A percentile compares a stretch with the other conserved stretches of the same genome.
Evolutionary conservation across 2,888 invertebrate genomes (phyloP).

Genomic region (Nephrotoma appendiculata): DNA sequence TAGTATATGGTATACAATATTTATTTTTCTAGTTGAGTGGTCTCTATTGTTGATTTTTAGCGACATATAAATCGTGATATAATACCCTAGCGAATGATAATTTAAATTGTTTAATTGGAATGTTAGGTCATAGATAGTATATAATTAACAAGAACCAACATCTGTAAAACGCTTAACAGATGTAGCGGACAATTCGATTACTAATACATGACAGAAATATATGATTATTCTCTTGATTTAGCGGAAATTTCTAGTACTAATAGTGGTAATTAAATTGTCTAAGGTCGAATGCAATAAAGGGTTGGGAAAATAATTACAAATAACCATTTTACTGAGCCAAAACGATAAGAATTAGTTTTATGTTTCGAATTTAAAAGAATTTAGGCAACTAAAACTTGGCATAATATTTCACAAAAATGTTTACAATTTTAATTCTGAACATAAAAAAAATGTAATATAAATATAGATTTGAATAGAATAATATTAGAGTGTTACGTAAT

Average conservation of each 20-base stretch:
- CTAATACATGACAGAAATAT: too few species aligned
- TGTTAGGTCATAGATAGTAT: too few species aligned
- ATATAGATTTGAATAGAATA: neutral
- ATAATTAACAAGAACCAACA: too few species aligned
- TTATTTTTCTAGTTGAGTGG: neutral
- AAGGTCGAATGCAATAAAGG: too few species aligned
- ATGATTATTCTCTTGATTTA: too few species aligned
- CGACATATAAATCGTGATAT: neutral
- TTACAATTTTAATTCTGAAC: neutral
- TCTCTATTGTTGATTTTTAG: neutral
- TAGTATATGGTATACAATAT: neutral
- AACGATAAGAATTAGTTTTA: neutral
- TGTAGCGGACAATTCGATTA: too few species aligned
- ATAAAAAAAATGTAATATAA: neutral
- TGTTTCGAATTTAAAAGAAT: neutral
- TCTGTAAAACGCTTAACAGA: too few species aligned
- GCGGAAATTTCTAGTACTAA: too few species aligned
- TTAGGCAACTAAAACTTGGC: neutral
- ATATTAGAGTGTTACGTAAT: neutral
- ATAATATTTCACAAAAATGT: neutral
- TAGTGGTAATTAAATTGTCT: too few species aligned
- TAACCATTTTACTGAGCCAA: neutral
- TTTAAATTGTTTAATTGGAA: too few species aligned
- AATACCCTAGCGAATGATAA: neutral
- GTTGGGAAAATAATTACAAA: neutral